Evolutionary conservation across 2,797 vertebrate genomes (phyloP).

Genomic region (Falco naumanni): DNA sequence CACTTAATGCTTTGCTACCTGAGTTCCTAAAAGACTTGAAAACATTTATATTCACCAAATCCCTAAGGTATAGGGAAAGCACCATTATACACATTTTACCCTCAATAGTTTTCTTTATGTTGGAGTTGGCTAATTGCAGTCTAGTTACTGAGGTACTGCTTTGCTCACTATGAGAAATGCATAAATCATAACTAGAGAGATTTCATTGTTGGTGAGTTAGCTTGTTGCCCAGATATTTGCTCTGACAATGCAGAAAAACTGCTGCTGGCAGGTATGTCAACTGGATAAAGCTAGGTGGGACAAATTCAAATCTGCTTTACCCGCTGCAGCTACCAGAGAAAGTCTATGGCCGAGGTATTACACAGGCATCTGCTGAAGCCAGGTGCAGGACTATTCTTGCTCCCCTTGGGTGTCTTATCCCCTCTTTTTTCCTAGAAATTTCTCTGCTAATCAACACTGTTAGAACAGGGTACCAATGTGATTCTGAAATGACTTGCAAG

Average conservation of each 20-base stretch:
- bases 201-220: neutral
- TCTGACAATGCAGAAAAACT: neutral
- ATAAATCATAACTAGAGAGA: neutral
- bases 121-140: neutral
- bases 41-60: neutral
- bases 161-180: neutral
- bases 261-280: neutral
- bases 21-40: neutral
- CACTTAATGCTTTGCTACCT: neutral
- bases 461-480: neutral
- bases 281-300: neutral
- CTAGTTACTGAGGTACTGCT: neutral
- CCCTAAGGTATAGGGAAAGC: neutral
- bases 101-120: neutral
- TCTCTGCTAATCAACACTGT: neutral
- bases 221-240: neutral
- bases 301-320: neutral
- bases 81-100: neutral
- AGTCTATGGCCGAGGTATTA: neutral
- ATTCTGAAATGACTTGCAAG: neutral
- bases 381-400: neutral
- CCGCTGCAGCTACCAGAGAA: neutral
- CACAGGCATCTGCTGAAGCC: neutral
- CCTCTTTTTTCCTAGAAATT: neutral
- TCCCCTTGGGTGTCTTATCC: neutral